A percentile compares a stretch with the other conserved stretches of the same genome.
phyloP scores from a whole-genome alignment of 2,113 vertebrate species.

The Zosterops lateralis region DNA sequence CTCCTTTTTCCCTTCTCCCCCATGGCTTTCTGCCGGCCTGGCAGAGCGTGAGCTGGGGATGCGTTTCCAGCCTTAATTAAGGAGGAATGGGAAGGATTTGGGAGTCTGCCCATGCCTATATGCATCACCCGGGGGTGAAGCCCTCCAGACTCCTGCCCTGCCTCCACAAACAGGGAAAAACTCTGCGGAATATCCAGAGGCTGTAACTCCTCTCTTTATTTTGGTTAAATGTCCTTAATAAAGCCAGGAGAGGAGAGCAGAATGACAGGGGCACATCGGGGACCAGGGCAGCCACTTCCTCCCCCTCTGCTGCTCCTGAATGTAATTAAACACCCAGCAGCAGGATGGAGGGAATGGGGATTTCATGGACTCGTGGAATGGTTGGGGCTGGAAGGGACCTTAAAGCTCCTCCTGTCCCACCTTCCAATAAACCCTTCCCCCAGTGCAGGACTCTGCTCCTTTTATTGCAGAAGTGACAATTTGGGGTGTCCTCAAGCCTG shows the following conservation, averaged over 20 bases:
- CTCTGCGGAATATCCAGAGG: not conserved
- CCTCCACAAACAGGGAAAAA: not conserved
- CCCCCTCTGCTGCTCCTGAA: not conserved
- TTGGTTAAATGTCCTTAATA: not conserved
- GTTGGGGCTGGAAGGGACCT: not conserved
- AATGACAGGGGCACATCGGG: not conserved
- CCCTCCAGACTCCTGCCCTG: not conserved
- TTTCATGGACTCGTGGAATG: not conserved
- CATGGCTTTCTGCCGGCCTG: not conserved
- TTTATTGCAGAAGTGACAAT: not conserved
- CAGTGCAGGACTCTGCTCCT: fast-evolving
- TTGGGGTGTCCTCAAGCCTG: not conserved
- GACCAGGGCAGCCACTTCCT: not conserved
- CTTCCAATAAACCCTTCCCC: not conserved
- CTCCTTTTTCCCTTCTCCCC: not conserved
- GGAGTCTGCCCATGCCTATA: not conserved
- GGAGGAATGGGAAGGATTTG: not conserved
- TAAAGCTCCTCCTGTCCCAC: not conserved
- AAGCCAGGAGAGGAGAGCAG: not conserved
- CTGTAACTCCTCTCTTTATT: not conserved
- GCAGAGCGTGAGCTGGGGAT: not conserved
- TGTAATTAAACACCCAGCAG: not conserved
- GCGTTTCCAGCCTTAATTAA: slow-evolving; percentile 16
- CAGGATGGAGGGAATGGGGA: not conserved
- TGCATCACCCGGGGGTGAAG: not conserved